A percentile compares a stretch with the other conserved stretches of the same genome.
These are phyloP conservation scores for Pterobdella sp. DNA, from an alignment of 2,888 invertebrate genomes.

Conservation along the genomic window DNA sequence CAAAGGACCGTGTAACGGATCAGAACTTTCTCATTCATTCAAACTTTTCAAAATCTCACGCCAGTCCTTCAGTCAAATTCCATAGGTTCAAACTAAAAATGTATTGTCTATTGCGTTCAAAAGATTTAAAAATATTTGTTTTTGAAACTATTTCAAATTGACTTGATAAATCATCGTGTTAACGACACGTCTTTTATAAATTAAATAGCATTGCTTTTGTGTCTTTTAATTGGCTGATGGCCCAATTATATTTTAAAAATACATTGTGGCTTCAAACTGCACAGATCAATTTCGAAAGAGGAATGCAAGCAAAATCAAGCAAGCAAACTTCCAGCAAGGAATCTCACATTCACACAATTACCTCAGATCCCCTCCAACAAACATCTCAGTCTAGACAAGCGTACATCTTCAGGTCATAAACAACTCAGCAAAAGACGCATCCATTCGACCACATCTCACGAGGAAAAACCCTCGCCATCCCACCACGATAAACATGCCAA, in stretches of 20 bases:
- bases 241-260: no score
- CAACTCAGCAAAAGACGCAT: not conserved
- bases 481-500: no score
- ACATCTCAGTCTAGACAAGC: not conserved
- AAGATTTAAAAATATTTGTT: no score
- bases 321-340: not conserved
- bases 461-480: not conserved
- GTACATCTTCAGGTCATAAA: not conserved
- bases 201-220: no score
- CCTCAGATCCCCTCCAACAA: not conserved
- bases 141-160: no score
- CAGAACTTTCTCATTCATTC: slow-evolving; percentile 33
- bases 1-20: slow-evolving; percentile 35
- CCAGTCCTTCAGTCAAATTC: slow-evolving; percentile 31
- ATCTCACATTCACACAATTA: not conserved
- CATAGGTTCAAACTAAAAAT: no score
- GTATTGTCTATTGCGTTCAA: no score
- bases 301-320: not conserved
- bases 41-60: slow-evolving; percentile 28
- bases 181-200: no score
- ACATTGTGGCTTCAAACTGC: no score
- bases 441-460: not conserved
- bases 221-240: no score
- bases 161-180: no score
- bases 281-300: not conserved